Evolutionary conservation across 2,888 invertebrate species (phyloP).

Genomic region (Yponomeuta malinellus): DNA sequence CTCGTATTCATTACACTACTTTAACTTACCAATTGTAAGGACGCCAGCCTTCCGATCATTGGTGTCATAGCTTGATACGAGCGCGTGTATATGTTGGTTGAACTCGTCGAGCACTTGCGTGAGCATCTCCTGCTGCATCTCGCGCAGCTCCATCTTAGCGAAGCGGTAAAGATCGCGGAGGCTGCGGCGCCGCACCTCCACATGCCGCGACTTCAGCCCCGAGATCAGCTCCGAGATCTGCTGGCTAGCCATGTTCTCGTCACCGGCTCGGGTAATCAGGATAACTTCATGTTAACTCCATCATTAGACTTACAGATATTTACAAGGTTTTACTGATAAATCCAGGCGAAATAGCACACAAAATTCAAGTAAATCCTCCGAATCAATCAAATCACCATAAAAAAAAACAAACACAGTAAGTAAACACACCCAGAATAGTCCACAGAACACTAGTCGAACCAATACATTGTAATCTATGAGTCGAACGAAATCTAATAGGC

Average conservation of each 20-base stretch:
- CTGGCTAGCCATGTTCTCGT: conserved; percentile 37
- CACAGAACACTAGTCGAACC: too few species aligned
- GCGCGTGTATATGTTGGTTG: conserved; percentile 94
- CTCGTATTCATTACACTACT: background rate
- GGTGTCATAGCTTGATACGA: conserved; percentile 93
- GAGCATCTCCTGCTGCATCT: conserved; percentile 91
- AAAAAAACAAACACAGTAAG: background rate
- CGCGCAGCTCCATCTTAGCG: conserved; percentile 90
- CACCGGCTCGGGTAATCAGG: background rate
- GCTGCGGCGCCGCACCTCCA: conserved; percentile 88
- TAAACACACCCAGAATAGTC: too few species aligned
- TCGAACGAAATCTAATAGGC: too few species aligned
- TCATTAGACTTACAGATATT: background rate
- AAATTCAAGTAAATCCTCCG: background rate
- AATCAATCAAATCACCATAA: background rate
- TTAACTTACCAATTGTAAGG: conserved; percentile 86
- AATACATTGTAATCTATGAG: too few species aligned
- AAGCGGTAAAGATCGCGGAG: conserved; percentile 92
- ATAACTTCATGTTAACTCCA: background rate
- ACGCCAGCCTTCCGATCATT: conserved; percentile 97
- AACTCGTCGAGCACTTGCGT: conserved; percentile 93
- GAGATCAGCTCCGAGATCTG: conserved; percentile 86
- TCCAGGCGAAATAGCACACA: background rate
- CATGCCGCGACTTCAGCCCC: conserved; percentile 91
- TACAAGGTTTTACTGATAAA: background rate